Evolutionary conservation across 2,113 vertebrate genomes (phyloP).

Genomic region (Aegypius monachus): DNA sequence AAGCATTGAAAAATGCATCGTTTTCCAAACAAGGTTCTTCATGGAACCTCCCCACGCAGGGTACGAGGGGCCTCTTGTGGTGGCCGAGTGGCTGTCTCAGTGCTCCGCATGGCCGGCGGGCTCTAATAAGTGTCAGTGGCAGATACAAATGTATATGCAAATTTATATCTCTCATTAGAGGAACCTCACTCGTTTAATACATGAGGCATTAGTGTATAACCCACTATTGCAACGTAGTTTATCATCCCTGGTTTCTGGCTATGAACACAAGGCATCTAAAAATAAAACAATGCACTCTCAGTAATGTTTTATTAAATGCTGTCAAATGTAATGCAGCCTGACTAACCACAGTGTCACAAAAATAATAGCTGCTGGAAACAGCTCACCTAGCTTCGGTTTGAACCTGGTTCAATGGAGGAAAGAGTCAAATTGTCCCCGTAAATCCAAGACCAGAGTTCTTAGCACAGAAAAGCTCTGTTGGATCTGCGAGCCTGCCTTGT

Average conservation of each 20-base stretch:
- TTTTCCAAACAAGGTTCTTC: neutral
- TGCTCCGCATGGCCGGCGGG: neutral
- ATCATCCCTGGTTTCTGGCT: neutral
- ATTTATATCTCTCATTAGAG: neutral
- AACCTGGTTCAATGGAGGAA: neutral
- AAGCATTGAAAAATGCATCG: neutral
- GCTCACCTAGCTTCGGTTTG: neutral
- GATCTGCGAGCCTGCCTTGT: neutral
- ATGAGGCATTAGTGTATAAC: neutral
- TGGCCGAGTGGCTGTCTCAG: neutral
- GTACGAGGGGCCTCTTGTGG: slow-evolving; percentile 63
- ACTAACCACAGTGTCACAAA: fast-evolving
- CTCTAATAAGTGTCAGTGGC: neutral
- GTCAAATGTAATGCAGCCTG: neutral
- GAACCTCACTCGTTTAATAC: neutral
- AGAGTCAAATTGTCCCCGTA: neutral
- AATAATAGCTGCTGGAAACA: neutral
- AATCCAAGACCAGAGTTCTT: neutral
- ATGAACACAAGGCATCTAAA: neutral
- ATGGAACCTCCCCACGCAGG: neutral
- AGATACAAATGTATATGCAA: neutral
- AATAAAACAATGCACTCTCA: neutral
- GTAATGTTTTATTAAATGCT: neutral
- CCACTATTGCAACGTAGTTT: neutral
- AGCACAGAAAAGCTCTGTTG: neutral